Conservation (phyloP, 2,888 invertebrate genomes). For the Drosophila tripunctata region DNA sequence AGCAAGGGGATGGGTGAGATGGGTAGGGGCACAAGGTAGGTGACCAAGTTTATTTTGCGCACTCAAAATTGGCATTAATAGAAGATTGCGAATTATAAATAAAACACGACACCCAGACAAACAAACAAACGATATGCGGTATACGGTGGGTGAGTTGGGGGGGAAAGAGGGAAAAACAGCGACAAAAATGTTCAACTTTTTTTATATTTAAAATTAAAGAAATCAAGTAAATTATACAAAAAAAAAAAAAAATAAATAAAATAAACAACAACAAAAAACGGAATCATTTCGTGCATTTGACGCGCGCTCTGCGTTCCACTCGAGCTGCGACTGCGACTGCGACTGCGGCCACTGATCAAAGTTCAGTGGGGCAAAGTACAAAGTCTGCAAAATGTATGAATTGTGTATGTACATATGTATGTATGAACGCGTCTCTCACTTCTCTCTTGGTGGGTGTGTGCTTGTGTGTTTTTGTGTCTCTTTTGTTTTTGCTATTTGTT, state of each 20-base stretch:
- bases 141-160: no score
- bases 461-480: conserved; percentile 8
- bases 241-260: conserved; percentile 18
- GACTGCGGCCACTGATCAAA: conserved; percentile 66
- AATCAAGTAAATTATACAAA: conserved; percentile 40
- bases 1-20: neutral
- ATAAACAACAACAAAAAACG: conserved; percentile 17
- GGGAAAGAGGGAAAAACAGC: conserved; percentile 11
- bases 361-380: conserved; percentile 80
- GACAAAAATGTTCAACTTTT: conserved; percentile 36
- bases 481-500: conserved; percentile 1
- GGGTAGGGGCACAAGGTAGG: neutral
- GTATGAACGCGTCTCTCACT: conserved; percentile 1
- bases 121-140: neutral
- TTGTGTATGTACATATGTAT: conserved; percentile 12
- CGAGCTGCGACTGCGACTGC: conserved; percentile 31
- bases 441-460: neutral
- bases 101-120: conserved; percentile 21
- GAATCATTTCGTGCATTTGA: conserved; percentile 53
- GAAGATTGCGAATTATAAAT: conserved; percentile 60
- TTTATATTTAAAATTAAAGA: conserved; percentile 32
- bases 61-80: conserved; percentile 47
- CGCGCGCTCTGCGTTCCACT: conserved; percentile 41
- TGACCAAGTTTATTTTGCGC: conserved; percentile 39
- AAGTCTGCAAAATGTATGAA: conserved; percentile 73